Evolutionary conservation across 2,888 invertebrate species (phyloP).

Genomic region (Campoplex nolae): DNA sequence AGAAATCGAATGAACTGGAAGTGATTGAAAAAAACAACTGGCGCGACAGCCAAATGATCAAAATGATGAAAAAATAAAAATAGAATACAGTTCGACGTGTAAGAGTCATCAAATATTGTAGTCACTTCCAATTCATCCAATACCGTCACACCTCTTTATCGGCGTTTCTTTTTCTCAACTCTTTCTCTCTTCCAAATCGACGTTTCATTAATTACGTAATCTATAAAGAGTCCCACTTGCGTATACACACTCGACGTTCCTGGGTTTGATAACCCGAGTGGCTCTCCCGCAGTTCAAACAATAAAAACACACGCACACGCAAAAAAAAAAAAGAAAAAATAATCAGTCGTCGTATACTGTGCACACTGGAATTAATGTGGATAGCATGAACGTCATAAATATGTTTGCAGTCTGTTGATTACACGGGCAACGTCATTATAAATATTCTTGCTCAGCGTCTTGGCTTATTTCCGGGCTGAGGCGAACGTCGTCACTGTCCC

Average conservation of each 20-base stretch:
- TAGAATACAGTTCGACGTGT: neutral
- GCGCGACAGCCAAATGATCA: neutral
- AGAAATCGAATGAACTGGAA: conserved; percentile 48
- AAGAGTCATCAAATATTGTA: neutral
- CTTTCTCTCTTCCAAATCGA: conserved; percentile 2
- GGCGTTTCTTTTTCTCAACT: conserved; percentile 18
- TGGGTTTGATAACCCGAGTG: conserved; percentile 42
- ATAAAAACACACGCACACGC: conserved; percentile 42
- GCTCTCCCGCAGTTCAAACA: conserved; percentile 20
- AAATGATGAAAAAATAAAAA: neutral
- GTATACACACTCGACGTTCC: conserved; percentile 30
- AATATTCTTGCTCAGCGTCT: conserved; percentile 45
- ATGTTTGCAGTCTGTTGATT: conserved; percentile 70
- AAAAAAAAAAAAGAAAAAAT: conserved; percentile 27
- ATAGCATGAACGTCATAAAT: conserved; percentile 65
- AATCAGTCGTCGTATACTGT: conserved; percentile 15
- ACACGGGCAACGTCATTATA: conserved; percentile 57
- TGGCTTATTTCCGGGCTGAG: conserved; percentile 23
- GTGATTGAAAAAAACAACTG: conserved; percentile 18
- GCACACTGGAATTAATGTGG: conserved; percentile 39
- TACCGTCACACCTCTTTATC: conserved; percentile 18
- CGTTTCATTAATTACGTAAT: conserved; percentile 41
- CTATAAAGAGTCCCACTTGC: conserved; percentile 21
- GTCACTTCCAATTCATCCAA: conserved; percentile 37
- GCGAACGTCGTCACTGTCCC: conserved; percentile 71